These are phyloP conservation scores for Habroteleia sp. DNA, from an alignment of 2,888 invertebrate genomes.

Conservation along the genomic window DNA sequence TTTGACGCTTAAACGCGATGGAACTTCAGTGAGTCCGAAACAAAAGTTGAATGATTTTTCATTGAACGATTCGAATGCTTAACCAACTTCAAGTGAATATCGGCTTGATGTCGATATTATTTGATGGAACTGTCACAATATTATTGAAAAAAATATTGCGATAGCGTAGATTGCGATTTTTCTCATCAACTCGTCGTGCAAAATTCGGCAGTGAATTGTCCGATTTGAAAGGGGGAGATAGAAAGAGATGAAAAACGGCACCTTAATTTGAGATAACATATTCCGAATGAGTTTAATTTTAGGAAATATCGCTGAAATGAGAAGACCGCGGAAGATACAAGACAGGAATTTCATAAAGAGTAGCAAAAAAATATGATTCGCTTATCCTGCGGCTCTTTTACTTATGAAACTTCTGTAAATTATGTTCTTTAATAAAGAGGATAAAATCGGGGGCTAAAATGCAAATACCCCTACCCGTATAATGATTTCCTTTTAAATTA, in stretches of 20 bases:
- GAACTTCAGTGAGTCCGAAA: conserved; percentile 1
- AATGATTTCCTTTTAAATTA: too few relatives aligned
- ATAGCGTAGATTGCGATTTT: neutral
- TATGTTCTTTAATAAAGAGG: conserved; percentile 57
- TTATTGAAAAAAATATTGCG: neutral
- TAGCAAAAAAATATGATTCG: conserved; percentile 25
- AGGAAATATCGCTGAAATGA: conserved; percentile 31
- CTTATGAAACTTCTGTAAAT: conserved; percentile 45
- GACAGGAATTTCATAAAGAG: conserved; percentile 43
- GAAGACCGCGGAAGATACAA: conserved; percentile 19
- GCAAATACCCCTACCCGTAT: conserved; percentile 13
- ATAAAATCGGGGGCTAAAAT: conserved; percentile 24
- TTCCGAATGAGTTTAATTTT: conserved; percentile 21
- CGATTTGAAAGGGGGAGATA: neutral
- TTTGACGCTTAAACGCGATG: conserved; percentile 11
- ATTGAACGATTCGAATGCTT: conserved; percentile 6
- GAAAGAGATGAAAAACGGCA: neutral
- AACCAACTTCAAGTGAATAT: conserved; percentile 5
- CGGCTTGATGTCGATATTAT: neutral
- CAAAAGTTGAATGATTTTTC: conserved; percentile 15
- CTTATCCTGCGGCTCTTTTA: conserved; percentile 35
- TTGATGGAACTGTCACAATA: neutral
- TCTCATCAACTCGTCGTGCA: neutral
- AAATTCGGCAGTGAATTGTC: neutral
- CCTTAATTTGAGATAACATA: conserved; percentile 18